phyloP scores from a whole-genome alignment of 2,797 vertebrate species.

The Myotis findleyi region DNA sequence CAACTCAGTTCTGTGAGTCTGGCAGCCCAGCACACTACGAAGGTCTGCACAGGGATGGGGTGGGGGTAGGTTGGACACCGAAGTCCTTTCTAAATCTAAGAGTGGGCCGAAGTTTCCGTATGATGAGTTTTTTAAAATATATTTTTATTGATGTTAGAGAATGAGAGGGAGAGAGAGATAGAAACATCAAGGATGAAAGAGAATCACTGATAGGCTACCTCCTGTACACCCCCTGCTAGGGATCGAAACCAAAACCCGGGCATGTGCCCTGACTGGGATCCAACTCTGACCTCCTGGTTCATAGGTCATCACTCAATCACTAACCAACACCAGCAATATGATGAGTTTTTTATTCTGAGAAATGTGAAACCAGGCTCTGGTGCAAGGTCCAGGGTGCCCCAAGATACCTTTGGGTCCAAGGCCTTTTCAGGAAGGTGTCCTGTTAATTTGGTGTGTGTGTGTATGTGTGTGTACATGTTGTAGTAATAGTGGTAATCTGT shows the following conservation, averaged over 20 bases:
- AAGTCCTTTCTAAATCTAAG: background rate
- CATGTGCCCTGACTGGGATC: too few relatives aligned
- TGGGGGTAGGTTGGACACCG: background rate
- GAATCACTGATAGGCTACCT: too few relatives aligned
- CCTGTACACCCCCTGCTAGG: too few relatives aligned
- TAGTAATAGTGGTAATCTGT: background rate
- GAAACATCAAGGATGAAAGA: too few relatives aligned
- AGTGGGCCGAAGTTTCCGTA: background rate
- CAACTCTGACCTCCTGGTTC: too few relatives aligned
- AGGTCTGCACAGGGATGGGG: too few relatives aligned
- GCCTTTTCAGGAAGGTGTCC: conserved; percentile 16
- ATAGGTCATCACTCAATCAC: too few relatives aligned
- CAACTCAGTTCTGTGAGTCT: background rate
- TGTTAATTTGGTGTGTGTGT: background rate
- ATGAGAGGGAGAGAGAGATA: too few relatives aligned
- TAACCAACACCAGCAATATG: too few relatives aligned
- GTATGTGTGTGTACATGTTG: too few relatives aligned
- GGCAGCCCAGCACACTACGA: background rate
- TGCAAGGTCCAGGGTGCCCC: background rate
- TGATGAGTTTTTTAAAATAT: background rate
- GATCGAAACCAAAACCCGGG: too few relatives aligned
- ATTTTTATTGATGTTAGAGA: too few relatives aligned
- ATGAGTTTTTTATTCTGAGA: background rate
- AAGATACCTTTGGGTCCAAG: background rate
- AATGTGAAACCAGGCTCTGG: conserved; percentile 33